A percentile compares a stretch with the other conserved stretches of the same genome.
Conservation (phyloP, 2,888 invertebrate genomes). For the Phoronis australis region DNA sequence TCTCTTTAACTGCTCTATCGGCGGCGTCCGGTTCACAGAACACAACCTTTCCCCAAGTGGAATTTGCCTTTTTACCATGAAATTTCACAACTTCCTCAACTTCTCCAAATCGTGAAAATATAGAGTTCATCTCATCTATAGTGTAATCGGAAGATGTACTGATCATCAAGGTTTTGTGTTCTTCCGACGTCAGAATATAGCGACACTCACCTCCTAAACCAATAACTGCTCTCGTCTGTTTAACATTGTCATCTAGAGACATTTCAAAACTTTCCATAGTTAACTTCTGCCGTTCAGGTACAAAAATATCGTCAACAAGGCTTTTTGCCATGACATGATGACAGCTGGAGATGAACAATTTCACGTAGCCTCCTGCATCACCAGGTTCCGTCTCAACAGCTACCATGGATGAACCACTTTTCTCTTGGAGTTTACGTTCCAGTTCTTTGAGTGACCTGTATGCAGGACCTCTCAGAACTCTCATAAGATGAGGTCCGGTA, state of each 20-base stretch:
- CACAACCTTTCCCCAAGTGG: conserved; percentile 26
- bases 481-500: conserved; percentile 22
- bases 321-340: neutral
- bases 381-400: conserved; percentile 28
- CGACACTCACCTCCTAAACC: conserved; percentile 21
- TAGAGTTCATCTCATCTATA: conserved; percentile 9
- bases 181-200: conserved; percentile 25
- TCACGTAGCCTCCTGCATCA: conserved; percentile 20
- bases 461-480: conserved; percentile 25
- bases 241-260: neutral
- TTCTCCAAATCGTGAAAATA: neutral
- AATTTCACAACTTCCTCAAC: neutral
- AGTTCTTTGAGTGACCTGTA: conserved; percentile 20
- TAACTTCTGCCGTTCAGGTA: neutral
- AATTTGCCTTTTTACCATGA: neutral
- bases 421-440: conserved; percentile 15
- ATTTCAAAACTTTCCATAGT: neutral
- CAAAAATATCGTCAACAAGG: neutral
- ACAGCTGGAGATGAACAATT: conserved; percentile 15
- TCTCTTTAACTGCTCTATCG: conserved; percentile 9
- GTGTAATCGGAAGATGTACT: conserved; percentile 10
- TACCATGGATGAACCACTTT: conserved; percentile 14
- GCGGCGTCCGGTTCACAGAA: conserved; percentile 15
- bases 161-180: conserved; percentile 23
- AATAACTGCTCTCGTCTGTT: conserved; percentile 19